Evolutionary conservation across 2,888 invertebrate species (phyloP), one percentile per base, ranked within the genome.

Genomic region (Operophtera brumata): DNA sequence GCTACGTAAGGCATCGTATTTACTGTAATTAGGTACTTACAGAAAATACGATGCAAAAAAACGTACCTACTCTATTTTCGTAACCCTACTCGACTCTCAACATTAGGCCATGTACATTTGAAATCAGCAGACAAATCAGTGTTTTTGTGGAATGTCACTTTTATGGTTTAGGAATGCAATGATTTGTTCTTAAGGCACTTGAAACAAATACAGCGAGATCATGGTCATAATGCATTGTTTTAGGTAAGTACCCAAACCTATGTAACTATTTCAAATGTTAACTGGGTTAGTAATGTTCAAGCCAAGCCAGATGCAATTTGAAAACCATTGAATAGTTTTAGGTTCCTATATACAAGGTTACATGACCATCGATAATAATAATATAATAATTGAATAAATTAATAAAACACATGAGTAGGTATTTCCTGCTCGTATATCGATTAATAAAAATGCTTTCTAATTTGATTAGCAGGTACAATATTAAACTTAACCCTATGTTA

Each of bases 101-200:
- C 5, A 36, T 36, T 8, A 46, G 51, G 43, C 35, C 35, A 48
- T 42, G 26, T 50, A 48, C 14, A 35, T 56, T 51, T 51, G 4
- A 36, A 58, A 54, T 44, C 37, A 37, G 46, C 46, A 56, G 65
- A 48, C 34, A 53, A 52, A 58, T 57, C 43, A 12, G 44, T 58
- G 41, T 46, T 62, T 54, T 26, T 70, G 70, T 78, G 83, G 80
- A 86, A 84, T 85, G 80, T 77, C 73, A n/a, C 37, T 41, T 28
- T 44, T 50, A 69, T 32, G n/a, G 13, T 40, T 67, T 80, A 81
- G 84, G 83, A 86, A 86, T 88, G 83, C 75, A 78, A 80, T 71
- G 74, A 85, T 85, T 86, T 86, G 84, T 84, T 86, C 83, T 76
- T 89, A 89, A 89, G 89, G 88, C 89, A 90, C 87, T 88, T 88